Evolutionary conservation across 2,113 vertebrate species (phyloP).

Genomic region (Furnarius figulus): DNA sequence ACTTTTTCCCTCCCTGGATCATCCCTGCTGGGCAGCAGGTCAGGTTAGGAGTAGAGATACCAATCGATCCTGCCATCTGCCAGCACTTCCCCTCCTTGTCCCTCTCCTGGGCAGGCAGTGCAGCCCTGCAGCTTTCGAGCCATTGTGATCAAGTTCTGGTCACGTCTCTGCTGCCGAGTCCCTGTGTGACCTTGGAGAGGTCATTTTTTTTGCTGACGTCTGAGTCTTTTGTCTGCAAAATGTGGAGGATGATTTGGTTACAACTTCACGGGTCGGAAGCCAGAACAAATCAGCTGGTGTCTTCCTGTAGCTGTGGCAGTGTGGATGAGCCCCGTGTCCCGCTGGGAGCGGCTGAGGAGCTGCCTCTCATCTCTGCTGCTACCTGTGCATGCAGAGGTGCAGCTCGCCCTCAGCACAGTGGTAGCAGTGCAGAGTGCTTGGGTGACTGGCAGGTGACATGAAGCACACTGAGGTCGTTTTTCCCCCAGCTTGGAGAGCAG

Average conservation of each 20-base stretch:
- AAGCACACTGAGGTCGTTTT: fast-evolving
- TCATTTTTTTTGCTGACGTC: background rate
- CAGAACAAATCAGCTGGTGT: background rate
- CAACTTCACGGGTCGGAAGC: background rate
- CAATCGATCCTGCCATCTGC: fast-evolving
- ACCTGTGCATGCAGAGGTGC: background rate
- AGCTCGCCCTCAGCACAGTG: background rate
- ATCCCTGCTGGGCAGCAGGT: background rate
- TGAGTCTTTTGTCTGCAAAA: background rate
- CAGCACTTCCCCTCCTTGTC: background rate
- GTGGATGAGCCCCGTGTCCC: background rate
- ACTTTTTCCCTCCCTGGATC: background rate
- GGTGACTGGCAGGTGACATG: background rate
- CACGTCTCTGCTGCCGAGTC: background rate
- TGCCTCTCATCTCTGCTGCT: fast-evolving
- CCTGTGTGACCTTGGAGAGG: background rate
- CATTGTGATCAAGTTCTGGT: background rate
- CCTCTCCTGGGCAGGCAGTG: background rate
- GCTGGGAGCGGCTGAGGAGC: fast-evolving
- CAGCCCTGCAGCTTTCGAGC: background rate
- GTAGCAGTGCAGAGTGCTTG: fast-evolving
- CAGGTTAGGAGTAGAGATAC: background rate
- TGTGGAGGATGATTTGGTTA: background rate
- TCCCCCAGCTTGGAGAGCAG: background rate
- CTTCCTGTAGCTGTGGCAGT: background rate